Evolutionary conservation across 2,888 invertebrate species (phyloP), one percentile per base, ranked within the genome.

Genomic region (Meghimatium bilineatum): DNA sequence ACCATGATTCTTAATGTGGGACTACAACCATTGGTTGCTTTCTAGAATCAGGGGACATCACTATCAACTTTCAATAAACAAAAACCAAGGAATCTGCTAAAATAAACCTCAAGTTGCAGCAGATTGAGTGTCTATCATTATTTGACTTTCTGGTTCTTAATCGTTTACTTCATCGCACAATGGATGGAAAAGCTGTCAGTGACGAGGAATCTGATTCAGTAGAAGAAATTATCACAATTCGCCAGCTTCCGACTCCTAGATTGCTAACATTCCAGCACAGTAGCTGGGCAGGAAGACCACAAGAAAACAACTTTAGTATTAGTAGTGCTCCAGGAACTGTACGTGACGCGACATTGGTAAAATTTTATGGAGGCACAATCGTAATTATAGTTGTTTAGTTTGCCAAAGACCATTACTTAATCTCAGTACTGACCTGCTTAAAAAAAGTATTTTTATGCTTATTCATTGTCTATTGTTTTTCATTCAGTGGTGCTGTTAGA

Each of bases 151-250:
- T n/a, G 2, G 36, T 6, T 14, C 17, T 32, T 67, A 2, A 36
- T 69, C 38, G 36, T 23, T 26, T 36, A 8, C 10, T 36, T 36
- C 14, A 8, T 67, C 10, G 8, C 38, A 72, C 52, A 20, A 75
- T 75, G 75, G 75, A 77, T 17, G 60, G 56, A n/a, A 63, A 77
- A 36, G 34, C 56, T n/a, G 63, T 77, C 17, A 85, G 76, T 56
- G 88, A 88, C 32, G 82, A 85, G 1, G 87, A 86, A 10, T 84
- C 80, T 20, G 85, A 85, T 75, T 85, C 85, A 17, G 83, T 86
- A 17, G 88, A 88, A 72, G 88, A 88, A 79, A 86, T 88, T 29
- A 86, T 88, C 44, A 86, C 86, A 38, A 80, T 87, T 29, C 83
- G 85, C 20, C 86, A 77, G 17, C 75, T 87, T 36, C 86, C 84